Evolutionary conservation across 2,113 vertebrate species (phyloP).

Genomic region (Sus scrofa): DNA sequence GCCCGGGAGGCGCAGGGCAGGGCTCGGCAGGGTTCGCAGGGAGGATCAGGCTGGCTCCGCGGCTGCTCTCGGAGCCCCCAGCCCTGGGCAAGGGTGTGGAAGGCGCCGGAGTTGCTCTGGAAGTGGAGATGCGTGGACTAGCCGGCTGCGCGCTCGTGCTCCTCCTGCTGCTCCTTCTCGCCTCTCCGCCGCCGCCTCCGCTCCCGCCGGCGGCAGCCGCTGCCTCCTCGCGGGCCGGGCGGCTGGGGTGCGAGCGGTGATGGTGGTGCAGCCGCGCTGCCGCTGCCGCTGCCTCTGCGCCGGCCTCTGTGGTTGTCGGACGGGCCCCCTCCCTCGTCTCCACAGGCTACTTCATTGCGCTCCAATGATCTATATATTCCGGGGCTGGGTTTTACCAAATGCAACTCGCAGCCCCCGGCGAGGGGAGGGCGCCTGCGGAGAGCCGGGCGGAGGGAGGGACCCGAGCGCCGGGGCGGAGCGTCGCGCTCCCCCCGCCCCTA

Average conservation of each 20-base stretch:
- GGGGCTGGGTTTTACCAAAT: constrained; percentile 81
- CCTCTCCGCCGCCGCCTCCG: constrained; percentile 71
- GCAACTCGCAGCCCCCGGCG: constrained; percentile 65
- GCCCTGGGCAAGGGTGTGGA: constrained; percentile 51
- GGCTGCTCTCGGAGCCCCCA: constrained; percentile 52
- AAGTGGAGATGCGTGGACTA: constrained; percentile 56
- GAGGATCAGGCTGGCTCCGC: not conserved
- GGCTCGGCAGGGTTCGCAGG: not conserved
- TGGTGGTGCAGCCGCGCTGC: constrained; percentile 21
- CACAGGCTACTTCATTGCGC: constrained; percentile 83
- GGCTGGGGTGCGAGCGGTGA: constrained; percentile 55
- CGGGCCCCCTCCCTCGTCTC: constrained; percentile 65
- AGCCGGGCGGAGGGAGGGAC: constrained; percentile 55
- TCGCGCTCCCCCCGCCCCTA: constrained; percentile 65
- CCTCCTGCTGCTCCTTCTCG: constrained; percentile 38
- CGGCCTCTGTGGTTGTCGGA: constrained; percentile 59
- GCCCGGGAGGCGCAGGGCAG: constrained; percentile 46
- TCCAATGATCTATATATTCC: constrained; percentile 77
- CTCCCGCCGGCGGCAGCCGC: constrained; percentile 66
- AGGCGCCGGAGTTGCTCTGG: constrained; percentile 69
- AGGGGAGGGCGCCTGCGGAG: constrained; percentile 77
- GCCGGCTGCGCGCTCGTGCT: constrained; percentile 67
- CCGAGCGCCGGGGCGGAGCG: constrained; percentile 74
- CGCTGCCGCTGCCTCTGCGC: constrained; percentile 44
- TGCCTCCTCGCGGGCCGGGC: constrained; percentile 64